phyloP scores from a whole-genome alignment of 1,140 invertebrate species.

The Calycopis cecrops region DNA sequence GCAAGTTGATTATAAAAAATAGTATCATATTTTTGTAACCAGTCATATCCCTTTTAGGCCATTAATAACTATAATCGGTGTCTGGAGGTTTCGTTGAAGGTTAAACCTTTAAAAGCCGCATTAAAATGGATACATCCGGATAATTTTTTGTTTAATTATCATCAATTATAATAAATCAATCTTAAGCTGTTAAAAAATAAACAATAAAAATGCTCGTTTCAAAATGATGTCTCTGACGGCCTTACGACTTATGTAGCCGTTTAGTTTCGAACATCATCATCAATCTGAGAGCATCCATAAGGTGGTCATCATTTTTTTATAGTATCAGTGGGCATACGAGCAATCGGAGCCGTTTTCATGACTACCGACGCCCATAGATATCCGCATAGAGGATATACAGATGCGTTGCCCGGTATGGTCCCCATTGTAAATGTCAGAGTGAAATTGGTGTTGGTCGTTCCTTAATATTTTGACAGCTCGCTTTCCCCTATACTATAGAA shows the following conservation, averaged over 20 bases:
- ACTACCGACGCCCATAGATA: too few relatives aligned
- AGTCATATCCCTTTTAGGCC: not conserved
- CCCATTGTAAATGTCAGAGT: too few relatives aligned
- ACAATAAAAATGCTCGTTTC: not conserved
- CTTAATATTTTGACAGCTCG: too few relatives aligned
- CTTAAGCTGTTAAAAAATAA: not conserved
- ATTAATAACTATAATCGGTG: not conserved
- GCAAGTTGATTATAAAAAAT: too few relatives aligned
- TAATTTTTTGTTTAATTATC: not conserved
- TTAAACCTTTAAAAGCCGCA: not conserved
- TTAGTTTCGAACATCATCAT: not conserved
- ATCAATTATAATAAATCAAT: conserved; percentile 6
- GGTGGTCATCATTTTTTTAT: too few relatives aligned
- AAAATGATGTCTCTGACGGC: conserved; percentile 1
- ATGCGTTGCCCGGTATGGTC: too few relatives aligned
- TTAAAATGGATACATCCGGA: not conserved
- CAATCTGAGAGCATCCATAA: too few relatives aligned
- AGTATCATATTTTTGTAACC: not conserved
- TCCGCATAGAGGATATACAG: too few relatives aligned
- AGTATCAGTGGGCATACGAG: too few relatives aligned
- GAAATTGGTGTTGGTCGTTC: too few relatives aligned
- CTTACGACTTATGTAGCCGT: conserved; percentile 1
- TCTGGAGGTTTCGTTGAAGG: not conserved
- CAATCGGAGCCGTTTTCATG: too few relatives aligned
- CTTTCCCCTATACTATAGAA: too few relatives aligned